phyloP scores from a whole-genome alignment of 2,797 vertebrate genomes.

The Lagocephalus sceleratus region DNA sequence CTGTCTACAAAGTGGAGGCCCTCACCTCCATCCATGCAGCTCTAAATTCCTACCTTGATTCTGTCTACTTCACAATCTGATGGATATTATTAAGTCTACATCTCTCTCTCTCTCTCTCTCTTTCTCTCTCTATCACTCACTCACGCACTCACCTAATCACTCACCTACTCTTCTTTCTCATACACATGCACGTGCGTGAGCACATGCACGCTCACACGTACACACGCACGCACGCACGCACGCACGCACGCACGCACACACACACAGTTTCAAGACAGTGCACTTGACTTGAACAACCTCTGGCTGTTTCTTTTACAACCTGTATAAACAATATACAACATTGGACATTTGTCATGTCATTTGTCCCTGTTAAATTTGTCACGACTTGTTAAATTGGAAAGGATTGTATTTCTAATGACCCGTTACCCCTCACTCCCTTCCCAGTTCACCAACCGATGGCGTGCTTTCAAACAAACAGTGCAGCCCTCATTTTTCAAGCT shows the following conservation, averaged over 20 bases:
- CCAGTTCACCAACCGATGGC: not conserved
- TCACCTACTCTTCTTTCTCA: too few species aligned
- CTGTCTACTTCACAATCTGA: conserved; percentile 39
- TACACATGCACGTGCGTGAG: not conserved
- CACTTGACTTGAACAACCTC: too few species aligned
- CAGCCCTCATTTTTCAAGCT: too few species aligned
- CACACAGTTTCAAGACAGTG: not conserved
- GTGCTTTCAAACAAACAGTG: not conserved
- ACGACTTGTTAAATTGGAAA: not conserved
- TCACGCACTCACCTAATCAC: too few species aligned
- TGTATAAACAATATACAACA: not conserved
- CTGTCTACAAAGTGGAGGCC: conserved; percentile 65
- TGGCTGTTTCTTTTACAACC: not conserved
- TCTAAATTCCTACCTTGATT: conserved; percentile 62
- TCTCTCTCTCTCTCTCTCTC: too few species aligned
- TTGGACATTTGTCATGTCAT: not conserved
- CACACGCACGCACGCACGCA: not conserved
- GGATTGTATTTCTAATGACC: not conserved
- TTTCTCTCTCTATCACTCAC: too few species aligned
- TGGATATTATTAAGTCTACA: conserved; percentile 40
- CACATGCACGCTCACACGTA: not conserved
- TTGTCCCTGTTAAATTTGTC: not conserved
- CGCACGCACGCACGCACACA: conserved; percentile 1
- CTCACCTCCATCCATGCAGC: conserved; percentile 52
- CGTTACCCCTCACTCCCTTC: not conserved